Conservation (phyloP, 2,888 invertebrate species). For the Ophion costatus region DNA sequence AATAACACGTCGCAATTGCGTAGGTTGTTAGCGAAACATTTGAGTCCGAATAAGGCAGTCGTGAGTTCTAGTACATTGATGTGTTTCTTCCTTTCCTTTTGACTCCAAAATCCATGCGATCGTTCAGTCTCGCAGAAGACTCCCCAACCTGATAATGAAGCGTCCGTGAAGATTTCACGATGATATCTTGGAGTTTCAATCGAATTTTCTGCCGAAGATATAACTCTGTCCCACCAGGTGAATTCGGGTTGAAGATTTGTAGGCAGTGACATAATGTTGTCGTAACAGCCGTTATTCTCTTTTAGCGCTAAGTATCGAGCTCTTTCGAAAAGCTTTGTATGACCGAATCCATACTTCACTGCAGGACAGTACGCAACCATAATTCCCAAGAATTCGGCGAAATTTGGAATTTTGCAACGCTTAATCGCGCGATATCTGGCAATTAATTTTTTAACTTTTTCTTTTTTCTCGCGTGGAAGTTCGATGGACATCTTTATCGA, state of each 20-base stretch:
- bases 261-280: slow-evolving; percentile 1
- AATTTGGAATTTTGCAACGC: slow-evolving; percentile 18
- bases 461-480: background rate
- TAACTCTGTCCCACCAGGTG: slow-evolving; percentile 23
- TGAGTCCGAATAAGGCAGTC: slow-evolving; percentile 16
- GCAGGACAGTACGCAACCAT: slow-evolving; percentile 24
- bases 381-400: slow-evolving; percentile 25
- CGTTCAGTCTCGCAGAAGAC: too few species aligned
- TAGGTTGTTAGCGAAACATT: background rate
- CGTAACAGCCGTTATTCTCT: slow-evolving; percentile 14
- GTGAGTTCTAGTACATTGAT: background rate
- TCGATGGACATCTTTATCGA: slow-evolving; percentile 6
- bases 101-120: too few species aligned
- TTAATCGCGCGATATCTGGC: background rate
- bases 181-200: too few species aligned
- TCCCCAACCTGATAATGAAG: too few species aligned
- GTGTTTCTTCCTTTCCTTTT: background rate
- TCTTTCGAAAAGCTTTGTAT: slow-evolving; percentile 31
- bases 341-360: slow-evolving; percentile 8
- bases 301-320: slow-evolving; percentile 20
- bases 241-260: slow-evolving; percentile 15
- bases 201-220: too few species aligned
- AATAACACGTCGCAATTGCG: slow-evolving; percentile 27
- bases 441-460: background rate
- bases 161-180: too few species aligned